These are phyloP conservation scores for Stomatorhinus walkeri DNA, from an alignment of 2,797 vertebrate genomes.

Conservation along the genomic window DNA sequence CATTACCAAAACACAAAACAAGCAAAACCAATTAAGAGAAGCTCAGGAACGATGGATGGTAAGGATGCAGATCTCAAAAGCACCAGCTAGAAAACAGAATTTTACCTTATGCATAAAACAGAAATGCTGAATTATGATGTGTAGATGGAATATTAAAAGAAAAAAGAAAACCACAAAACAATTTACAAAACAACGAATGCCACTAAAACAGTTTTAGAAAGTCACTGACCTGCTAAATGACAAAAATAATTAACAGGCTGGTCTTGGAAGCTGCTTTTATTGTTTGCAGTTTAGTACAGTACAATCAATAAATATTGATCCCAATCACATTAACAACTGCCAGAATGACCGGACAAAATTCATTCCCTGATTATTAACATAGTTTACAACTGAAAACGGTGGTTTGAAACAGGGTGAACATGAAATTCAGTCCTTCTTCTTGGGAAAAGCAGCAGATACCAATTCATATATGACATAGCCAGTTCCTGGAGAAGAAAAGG, in stretches of 20 bases:
- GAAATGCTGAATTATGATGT: background rate
- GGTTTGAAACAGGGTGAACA: slow-evolving; percentile 10
- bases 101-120: background rate
- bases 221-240: background rate
- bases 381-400: slow-evolving; percentile 39
- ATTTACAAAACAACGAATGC: background rate
- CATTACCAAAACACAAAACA: background rate
- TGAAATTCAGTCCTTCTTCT: slow-evolving; percentile 61
- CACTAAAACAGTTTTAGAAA: background rate
- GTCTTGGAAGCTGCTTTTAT: slow-evolving; percentile 66
- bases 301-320: slow-evolving; percentile 72
- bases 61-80: background rate
- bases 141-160: background rate
- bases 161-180: background rate
- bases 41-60: background rate
- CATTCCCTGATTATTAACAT: slow-evolving; percentile 42
- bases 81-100: background rate
- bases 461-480: slow-evolving; percentile 66
- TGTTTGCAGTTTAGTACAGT: slow-evolving; percentile 57
- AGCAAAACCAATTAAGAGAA: background rate
- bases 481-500: slow-evolving; percentile 57
- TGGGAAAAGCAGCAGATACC: slow-evolving; percentile 60
- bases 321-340: slow-evolving; percentile 56
- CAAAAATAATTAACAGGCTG: background rate
- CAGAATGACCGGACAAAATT: slow-evolving; percentile 44